Percentiles rank a stretch among this genome's conserved stretches.
phyloP scores from a whole-genome alignment of 1,140 invertebrate genomes.

The Trigoniulus corallinus region DNA sequence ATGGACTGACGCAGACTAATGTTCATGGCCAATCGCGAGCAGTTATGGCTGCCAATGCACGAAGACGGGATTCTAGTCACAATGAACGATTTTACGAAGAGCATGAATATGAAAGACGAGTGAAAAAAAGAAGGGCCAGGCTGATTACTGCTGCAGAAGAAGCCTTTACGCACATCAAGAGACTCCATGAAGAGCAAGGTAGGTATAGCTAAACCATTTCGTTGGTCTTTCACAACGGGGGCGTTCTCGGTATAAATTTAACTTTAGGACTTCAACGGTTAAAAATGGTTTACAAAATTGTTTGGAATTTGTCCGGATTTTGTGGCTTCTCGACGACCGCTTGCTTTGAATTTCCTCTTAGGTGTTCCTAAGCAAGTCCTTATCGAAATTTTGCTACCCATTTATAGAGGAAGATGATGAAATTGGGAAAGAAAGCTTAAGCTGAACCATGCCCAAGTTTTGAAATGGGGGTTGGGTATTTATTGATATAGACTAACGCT shows the following conservation, averaged over 20 bases:
- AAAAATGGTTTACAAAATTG: conserved; percentile 2
- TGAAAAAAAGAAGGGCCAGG: conserved; percentile 73
- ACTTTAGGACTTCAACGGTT: neutral
- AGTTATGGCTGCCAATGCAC: conserved; percentile 43
- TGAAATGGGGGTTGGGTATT: too few species aligned
- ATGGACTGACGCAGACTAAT: conserved; percentile 34
- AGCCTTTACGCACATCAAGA: conserved; percentile 85
- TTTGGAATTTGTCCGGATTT: too few species aligned
- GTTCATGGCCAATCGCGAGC: conserved; percentile 37
- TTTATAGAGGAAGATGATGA: too few species aligned
- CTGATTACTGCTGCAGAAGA: conserved; percentile 87
- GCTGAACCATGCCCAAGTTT: too few species aligned
- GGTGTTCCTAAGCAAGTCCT: too few species aligned
- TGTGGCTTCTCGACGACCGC: conserved; percentile 38
- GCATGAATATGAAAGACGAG: conserved; percentile 84
- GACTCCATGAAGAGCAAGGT: conserved; percentile 35
- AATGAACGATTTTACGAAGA: conserved; percentile 96
- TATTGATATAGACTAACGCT: too few species aligned
- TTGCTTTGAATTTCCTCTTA: too few species aligned
- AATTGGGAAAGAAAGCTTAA: too few species aligned
- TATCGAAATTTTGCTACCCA: too few species aligned
- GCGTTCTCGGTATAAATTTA: neutral
- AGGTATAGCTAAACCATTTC: too few species aligned
- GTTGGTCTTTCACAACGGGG: too few species aligned
- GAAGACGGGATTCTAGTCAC: conserved; percentile 66